Base-by-base conservation (phyloP, 1,140 invertebrate species). In the Adoxophyes honmai region DNA sequence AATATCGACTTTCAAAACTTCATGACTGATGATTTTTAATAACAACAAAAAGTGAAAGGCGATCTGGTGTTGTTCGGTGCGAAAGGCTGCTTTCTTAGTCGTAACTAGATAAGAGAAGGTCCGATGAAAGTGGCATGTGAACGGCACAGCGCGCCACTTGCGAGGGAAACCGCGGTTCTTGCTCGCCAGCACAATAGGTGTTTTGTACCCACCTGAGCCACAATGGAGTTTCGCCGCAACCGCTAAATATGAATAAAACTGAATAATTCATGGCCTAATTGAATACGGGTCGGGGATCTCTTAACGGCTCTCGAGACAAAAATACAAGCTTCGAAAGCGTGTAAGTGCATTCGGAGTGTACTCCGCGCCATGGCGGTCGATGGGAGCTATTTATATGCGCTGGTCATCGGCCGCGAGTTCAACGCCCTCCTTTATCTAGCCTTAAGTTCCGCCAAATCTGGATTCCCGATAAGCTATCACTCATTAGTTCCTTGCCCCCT, bases 41-140 rank as follows among this genome's bases (percentile, higher is more conserved):
- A 78, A 75, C 58, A 69, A 70, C 66, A 62, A 78, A 81, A 83
- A 86, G 82, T 83, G 82, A 86, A 86, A 83, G 81, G 77, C 63
- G 62, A 73, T 75, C 62, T 8, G 62, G 48, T 59, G 59, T n/a
- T n/a, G n/a, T 74, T 68, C 60, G 67, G 60, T 64, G 62, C 53
- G 63, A 75, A 70, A 70, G 78, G 67, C 71, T 64, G 65, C 70
- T 81, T 78, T 84, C 76, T 69, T 72, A 48, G 34, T 36, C 52
- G 81, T 75, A 76, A 78, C 75, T 70, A 76, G 79, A 76, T 75
- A 74, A 67, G 64, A 67, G 70, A 57, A 52, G 44, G 44, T 36
- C 11, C 37, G 65, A 78, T 74, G 80, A 85, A 86, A 86, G 82
- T 64, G 55, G 60, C 74, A 78, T 86, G 82, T 69, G 82, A 86